Base-by-base conservation (phyloP, 2,113 vertebrate species). In the Cyprinodon tularosa region DNA sequence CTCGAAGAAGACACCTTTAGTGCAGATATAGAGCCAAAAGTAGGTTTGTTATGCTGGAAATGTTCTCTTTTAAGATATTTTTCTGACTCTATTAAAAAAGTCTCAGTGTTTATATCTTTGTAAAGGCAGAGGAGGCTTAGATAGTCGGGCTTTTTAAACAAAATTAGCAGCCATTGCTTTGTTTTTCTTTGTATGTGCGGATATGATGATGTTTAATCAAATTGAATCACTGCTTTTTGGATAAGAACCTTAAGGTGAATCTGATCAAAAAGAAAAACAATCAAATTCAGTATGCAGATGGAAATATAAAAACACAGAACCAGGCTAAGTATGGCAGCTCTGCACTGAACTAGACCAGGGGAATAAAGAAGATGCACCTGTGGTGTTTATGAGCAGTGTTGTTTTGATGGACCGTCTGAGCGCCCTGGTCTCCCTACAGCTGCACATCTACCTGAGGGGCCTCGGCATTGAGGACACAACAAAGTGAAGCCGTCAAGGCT, bases 401-500 rank as follows among this genome's bases (percentile, higher is more conserved):
- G 72, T 74, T 83, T 72, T 69, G 73, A 80, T 42, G 50, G 70
- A 80, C 75, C 65, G 69, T 72, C 44, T 66, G 66, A 72, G 73
- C 76, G 81, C 22, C 4, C 60, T 22, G 62, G 63, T 68, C 83
- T 68, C 75, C 66, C 44, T 69, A 44, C 74, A 78, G 66, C 77
- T 64, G 67, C 75, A 76, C 72, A 44, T 84, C 81, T 53, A 84
- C 83, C 83, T 84, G 83, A 88, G 79, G 77, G 77, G 47, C 70
- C 74, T 39, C 36, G 48, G 81, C 83, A 53, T 50, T 68, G 74
- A 87, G 74, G 78, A 86, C 42, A 81, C 79, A 88, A 85, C 83
- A 45, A 85, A 77, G 76, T 1, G 42, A 53, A 86, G 75, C 75
- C 62, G 75, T 76, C 84, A 89, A 90, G 78, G 85, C 80, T 85